These are phyloP conservation scores for Drosophila demipolita DNA, from an alignment of 2,888 invertebrate genomes.

Conservation along the genomic window DNA sequence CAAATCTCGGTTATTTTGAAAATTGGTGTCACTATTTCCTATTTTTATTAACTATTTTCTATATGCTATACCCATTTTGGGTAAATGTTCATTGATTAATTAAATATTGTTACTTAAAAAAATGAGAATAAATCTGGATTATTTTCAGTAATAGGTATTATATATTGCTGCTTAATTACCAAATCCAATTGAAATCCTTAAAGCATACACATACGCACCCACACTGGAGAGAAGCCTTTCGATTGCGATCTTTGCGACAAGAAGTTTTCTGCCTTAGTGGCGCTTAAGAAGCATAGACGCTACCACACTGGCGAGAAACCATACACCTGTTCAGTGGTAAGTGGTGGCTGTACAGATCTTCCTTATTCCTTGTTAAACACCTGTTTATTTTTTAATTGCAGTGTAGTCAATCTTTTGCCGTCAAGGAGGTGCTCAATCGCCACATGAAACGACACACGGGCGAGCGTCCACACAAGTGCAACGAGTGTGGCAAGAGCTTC, in stretches of 20 bases:
- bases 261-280: constrained; percentile 90
- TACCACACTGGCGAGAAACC: constrained; percentile 89
- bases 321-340: constrained; percentile 88
- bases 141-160: not conserved
- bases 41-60: too few species aligned
- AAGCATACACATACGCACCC: constrained; percentile 88
- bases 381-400: constrained; percentile 80
- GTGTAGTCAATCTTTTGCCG: constrained; percentile 92
- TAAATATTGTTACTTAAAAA: not conserved
- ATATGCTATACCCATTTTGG: not conserved
- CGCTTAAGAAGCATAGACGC: constrained; percentile 90
- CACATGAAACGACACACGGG: constrained; percentile 89
- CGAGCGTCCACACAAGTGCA: constrained; percentile 83
- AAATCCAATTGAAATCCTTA: constrained; percentile 13
- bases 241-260: constrained; percentile 90
- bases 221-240: constrained; percentile 89
- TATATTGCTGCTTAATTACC: not conserved
- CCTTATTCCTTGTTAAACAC: not conserved
- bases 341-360: constrained; percentile 9
- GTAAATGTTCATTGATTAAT: not conserved
- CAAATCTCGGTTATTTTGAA: not conserved
- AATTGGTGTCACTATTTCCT: not conserved
- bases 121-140: not conserved
- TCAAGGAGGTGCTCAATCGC: constrained; percentile 92
- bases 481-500: constrained; percentile 90